Evolutionary conservation across 2,113 vertebrate genomes (phyloP).

Genomic region (Petrocephalus zakoni): DNA sequence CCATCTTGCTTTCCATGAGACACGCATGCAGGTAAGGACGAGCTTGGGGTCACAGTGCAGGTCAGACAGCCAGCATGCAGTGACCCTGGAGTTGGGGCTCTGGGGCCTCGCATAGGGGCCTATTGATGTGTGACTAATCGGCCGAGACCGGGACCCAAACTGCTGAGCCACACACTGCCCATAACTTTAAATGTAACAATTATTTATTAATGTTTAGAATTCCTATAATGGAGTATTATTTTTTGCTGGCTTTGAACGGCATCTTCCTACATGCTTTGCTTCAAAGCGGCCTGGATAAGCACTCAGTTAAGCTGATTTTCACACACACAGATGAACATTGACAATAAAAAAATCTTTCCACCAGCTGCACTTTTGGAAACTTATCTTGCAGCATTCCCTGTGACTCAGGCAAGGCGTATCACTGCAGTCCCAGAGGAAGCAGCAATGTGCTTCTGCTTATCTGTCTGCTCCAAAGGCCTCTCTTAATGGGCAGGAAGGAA

Average conservation of each 20-base stretch:
- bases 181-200: neutral
- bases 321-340: neutral
- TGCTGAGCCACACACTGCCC: neutral
- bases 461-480: neutral
- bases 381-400: neutral
- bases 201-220: neutral
- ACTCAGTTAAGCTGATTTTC: neutral
- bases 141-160: neutral
- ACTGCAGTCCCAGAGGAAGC: neutral
- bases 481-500: constrained; percentile 20
- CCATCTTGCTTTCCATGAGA: neutral
- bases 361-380: neutral
- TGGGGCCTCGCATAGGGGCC: neutral
- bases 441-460: constrained; percentile 8
- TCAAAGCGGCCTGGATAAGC: neutral
- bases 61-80: neutral
- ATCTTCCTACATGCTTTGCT: neutral
- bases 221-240: neutral
- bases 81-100: neutral
- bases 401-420: neutral
- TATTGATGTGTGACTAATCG: neutral
- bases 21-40: neutral
- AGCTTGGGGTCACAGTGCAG: neutral
- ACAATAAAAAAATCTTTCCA: neutral
- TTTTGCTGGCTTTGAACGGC: neutral